These are phyloP conservation scores for Harpagifer antarcticus DNA, from an alignment of 2,797 vertebrate species.

Conservation along the genomic window DNA sequence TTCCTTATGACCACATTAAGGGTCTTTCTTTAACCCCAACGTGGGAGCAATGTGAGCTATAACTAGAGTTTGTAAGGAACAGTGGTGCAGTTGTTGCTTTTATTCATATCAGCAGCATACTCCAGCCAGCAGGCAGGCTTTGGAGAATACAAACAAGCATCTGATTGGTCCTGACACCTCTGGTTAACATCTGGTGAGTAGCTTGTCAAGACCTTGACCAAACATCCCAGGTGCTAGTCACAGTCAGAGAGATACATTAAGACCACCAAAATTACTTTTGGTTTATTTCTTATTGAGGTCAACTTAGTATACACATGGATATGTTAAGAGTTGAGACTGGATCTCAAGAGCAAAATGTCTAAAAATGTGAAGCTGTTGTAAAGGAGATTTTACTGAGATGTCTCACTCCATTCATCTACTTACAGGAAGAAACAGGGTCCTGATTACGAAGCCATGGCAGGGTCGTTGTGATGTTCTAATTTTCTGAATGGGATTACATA, in stretches of 20 bases:
- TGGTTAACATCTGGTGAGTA: constrained; percentile 53
- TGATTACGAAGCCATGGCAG: constrained; percentile 28
- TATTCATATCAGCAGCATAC: constrained; percentile 12
- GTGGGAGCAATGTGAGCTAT: constrained; percentile 2
- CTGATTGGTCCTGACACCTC: constrained; percentile 36
- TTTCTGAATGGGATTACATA: constrained; percentile 57
- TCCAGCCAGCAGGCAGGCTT: constrained; percentile 7
- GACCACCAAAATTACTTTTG: constrained; percentile 1
- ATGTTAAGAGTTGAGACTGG: constrained; percentile 2
- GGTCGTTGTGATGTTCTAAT: constrained; percentile 44
- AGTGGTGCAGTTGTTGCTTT: constrained; percentile 19
- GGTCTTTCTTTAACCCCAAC: neutral
- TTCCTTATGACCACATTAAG: neutral
- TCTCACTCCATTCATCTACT: constrained; percentile 47
- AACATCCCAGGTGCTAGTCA: constrained; percentile 46
- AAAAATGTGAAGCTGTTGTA: neutral
- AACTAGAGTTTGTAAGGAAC: constrained; percentile 5
- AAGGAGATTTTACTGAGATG: constrained; percentile 16
- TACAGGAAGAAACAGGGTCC: constrained; percentile 17
- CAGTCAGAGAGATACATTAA: constrained; percentile 17
- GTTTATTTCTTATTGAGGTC: neutral
- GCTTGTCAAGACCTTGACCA: constrained; percentile 43
- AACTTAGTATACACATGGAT: neutral
- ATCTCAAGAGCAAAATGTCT: constrained; percentile 1
- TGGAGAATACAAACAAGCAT: constrained; percentile 34